Conservation (phyloP, 2,888 invertebrate genomes). For the Mantis religiosa region DNA sequence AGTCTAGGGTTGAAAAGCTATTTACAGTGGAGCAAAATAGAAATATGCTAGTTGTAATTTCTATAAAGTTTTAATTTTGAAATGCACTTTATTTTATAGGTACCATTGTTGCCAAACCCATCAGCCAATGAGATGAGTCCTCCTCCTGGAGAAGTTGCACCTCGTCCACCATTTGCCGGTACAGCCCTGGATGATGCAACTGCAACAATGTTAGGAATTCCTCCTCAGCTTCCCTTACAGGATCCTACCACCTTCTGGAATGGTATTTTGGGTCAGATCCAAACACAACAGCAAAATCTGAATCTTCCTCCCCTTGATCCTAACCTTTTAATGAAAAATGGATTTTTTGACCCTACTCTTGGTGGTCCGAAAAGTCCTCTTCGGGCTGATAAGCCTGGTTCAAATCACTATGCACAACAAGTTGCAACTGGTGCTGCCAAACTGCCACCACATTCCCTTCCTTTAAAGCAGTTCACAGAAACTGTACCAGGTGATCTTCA, state of each 20-base stretch:
- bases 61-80: background rate
- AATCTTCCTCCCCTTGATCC: constrained; percentile 21
- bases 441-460: constrained; percentile 26
- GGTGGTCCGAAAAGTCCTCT: constrained; percentile 26
- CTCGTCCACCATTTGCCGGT: constrained; percentile 27
- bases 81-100: constrained; percentile 30
- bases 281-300: background rate
- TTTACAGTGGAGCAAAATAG: too few relatives aligned
- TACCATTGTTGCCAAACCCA: constrained; percentile 40
- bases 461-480: constrained; percentile 26
- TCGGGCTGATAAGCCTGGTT: constrained; percentile 13
- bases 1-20: too few relatives aligned
- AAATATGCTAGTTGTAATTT: too few relatives aligned
- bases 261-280: constrained; percentile 29
- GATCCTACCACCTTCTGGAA: constrained; percentile 31
- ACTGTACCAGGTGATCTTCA: constrained; percentile 38
- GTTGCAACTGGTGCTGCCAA: constrained; percentile 21
- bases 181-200: constrained; percentile 27
- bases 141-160: constrained; percentile 34
- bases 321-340: constrained; percentile 22
- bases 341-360: constrained; percentile 25
- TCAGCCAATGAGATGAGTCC: constrained; percentile 34
- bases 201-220: constrained; percentile 8
- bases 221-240: constrained; percentile 13
- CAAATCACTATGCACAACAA: constrained; percentile 29